These are phyloP conservation scores for Tinea pellionella DNA, from an alignment of 2,888 invertebrate species.

Conservation along the genomic window DNA sequence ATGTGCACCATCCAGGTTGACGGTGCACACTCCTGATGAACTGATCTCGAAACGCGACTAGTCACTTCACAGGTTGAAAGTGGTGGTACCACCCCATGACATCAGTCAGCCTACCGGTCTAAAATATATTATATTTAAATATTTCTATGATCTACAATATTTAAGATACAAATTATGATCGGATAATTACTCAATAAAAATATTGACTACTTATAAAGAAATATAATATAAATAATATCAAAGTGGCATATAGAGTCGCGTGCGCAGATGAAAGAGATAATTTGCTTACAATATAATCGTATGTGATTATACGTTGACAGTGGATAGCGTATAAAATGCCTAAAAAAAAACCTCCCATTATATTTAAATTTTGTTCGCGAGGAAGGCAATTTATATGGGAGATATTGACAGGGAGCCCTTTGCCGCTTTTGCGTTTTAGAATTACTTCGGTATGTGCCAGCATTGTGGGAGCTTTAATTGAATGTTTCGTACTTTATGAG, in stretches of 20 bases:
- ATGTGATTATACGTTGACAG: slow-evolving; percentile 35
- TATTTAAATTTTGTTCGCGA: slow-evolving; percentile 61
- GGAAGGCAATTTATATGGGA: slow-evolving; percentile 66
- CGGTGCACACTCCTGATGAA: too few relatives aligned
- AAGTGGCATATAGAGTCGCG: slow-evolving; percentile 22
- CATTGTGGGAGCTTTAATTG: slow-evolving; percentile 8
- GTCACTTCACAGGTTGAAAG: too few relatives aligned
- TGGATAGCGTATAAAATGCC: slow-evolving; percentile 18
- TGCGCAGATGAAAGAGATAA: slow-evolving; percentile 61
- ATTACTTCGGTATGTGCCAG: slow-evolving; percentile 1
- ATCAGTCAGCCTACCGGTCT: too few relatives aligned
- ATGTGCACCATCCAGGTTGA: too few relatives aligned
- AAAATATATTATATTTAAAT: too few relatives aligned
- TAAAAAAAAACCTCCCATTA: slow-evolving; percentile 61
- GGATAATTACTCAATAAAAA: not conserved
- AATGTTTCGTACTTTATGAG: not conserved
- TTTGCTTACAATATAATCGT: slow-evolving; percentile 70
- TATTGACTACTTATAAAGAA: not conserved
- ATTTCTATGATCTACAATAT: too few relatives aligned
- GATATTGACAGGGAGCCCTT: slow-evolving; percentile 58
- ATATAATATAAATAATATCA: not conserved
- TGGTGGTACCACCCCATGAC: too few relatives aligned
- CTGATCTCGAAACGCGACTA: too few relatives aligned
- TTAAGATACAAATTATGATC: too few relatives aligned
- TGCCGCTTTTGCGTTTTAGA: slow-evolving; percentile 19